Percentiles rank a stretch among this genome's conserved stretches.
phyloP scores from a whole-genome alignment of 2,888 invertebrate species.

The Cephus nigrinus region DNA sequence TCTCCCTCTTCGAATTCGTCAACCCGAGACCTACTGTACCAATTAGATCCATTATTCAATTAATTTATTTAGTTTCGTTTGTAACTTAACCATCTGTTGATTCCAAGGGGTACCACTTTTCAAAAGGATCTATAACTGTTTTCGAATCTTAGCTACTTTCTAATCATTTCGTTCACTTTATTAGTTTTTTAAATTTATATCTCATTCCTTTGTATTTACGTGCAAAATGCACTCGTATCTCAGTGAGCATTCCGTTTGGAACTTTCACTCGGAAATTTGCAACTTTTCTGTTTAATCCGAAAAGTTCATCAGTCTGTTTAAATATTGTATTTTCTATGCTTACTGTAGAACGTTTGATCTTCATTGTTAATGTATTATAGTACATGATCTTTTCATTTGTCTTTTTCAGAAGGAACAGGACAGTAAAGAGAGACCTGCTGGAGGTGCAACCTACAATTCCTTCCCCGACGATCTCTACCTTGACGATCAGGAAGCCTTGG shows the following conservation, averaged over 20 bases:
- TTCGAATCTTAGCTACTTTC: background rate
- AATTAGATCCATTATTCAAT: background rate
- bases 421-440: constrained; percentile 46
- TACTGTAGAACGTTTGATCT: background rate
- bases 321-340: background rate
- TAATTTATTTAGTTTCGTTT: background rate
- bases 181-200: too few species aligned
- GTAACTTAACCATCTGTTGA: background rate
- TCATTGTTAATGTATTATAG: background rate
- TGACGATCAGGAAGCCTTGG: constrained; percentile 79
- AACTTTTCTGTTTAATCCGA: background rate
- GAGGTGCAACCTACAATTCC: constrained; percentile 64
- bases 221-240: too few species aligned
- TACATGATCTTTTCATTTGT: background rate
- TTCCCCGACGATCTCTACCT: constrained; percentile 76
- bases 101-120: background rate
- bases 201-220: too few species aligned
- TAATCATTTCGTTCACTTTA: too few species aligned
- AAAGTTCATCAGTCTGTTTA: background rate
- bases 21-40: background rate
- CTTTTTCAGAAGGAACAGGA: constrained; percentile 54
- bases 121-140: background rate
- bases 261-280: background rate
- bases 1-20: background rate
- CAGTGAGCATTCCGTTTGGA: background rate